These are phyloP conservation scores for Nephrotoma flavescens DNA, from an alignment of 2,888 invertebrate species.

Conservation along the genomic window DNA sequence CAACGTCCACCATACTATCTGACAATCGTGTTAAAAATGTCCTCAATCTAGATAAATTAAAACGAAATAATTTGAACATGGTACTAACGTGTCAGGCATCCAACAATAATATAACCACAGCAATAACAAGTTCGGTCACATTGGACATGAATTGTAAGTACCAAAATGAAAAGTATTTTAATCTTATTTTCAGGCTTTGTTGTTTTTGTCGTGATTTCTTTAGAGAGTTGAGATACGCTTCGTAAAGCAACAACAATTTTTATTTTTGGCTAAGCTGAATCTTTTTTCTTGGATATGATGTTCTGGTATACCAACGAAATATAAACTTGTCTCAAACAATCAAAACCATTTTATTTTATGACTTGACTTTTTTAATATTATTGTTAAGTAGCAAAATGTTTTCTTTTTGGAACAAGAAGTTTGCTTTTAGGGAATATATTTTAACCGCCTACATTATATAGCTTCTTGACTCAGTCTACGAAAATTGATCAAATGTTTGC, in stretches of 20 bases:
- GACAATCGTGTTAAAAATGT: slow-evolving; percentile 49
- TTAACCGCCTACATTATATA: too few relatives aligned
- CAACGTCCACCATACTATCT: slow-evolving; percentile 41
- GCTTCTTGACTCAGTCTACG: too few relatives aligned
- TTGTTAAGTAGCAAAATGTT: background rate
- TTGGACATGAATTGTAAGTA: slow-evolving; percentile 55
- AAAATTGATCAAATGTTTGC: too few relatives aligned
- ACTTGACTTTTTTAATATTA: background rate
- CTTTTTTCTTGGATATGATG: background rate
- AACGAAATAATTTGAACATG: slow-evolving; percentile 47
- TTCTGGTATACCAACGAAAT: background rate
- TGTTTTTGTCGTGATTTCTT: background rate
- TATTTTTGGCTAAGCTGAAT: background rate
- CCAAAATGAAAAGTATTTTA: background rate
- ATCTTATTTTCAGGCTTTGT: background rate
- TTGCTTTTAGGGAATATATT: too few relatives aligned
- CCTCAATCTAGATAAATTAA: slow-evolving; percentile 42
- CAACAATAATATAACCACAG: slow-evolving; percentile 52
- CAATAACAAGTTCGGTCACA: slow-evolving; percentile 48
- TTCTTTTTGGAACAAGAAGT: too few relatives aligned
- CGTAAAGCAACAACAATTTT: background rate
- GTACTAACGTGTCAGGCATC: slow-evolving; percentile 50
- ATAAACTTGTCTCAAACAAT: background rate
- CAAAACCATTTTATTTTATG: background rate
- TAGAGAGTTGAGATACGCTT: background rate